Base-by-base conservation (phyloP, 2,888 invertebrate species). In the Drosophila atripex region DNA sequence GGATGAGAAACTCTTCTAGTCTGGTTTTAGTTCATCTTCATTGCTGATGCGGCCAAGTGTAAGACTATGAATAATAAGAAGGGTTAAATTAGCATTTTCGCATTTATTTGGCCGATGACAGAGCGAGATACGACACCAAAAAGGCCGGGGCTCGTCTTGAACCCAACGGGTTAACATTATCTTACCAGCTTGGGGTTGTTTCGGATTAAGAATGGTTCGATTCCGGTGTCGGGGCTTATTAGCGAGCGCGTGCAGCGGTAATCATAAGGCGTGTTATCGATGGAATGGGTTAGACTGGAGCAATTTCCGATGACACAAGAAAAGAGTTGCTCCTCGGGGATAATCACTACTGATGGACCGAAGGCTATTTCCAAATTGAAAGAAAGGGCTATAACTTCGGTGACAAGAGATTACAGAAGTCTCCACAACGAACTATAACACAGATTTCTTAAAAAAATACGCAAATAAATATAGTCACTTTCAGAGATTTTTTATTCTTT, bases 71-170 rank as follows among this genome's bases (percentile, higher is more conserved):
- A 90, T 90, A 89, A 85, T 88, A 89, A 90, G 88, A 90, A 90
- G 89, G 89, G 89, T 90, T 90, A 87, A 90, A 90, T 90, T 90
- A 88, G 89, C 90, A 90, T 90, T 89, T 89, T 87, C 84, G 83
- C 84, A 86, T 86, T 88, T 82, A 78, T 76, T 88, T 88, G 86
- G 88, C 86, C 83, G 88, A 86, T 88, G 89, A 84, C 87, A 88
- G 78, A 83, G 68, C 76, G 58, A 60, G 82, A 83, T 83, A 79
- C 52, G 68, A 60, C 72, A 57, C 18, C 25, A 32, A 41, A 28
- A 46, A 47, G 47, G 46, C 30, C 50, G 65, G 71, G 69, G 66
- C 71, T 59, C 72, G 32, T 57, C 63, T 54, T 25, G 7, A 55
- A 49, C 71, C 23, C 23, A 50, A 58, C 11, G 57, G 50, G 57